Conservation (phyloP, 2,113 vertebrate species). For the Ochotona princeps region DNA sequence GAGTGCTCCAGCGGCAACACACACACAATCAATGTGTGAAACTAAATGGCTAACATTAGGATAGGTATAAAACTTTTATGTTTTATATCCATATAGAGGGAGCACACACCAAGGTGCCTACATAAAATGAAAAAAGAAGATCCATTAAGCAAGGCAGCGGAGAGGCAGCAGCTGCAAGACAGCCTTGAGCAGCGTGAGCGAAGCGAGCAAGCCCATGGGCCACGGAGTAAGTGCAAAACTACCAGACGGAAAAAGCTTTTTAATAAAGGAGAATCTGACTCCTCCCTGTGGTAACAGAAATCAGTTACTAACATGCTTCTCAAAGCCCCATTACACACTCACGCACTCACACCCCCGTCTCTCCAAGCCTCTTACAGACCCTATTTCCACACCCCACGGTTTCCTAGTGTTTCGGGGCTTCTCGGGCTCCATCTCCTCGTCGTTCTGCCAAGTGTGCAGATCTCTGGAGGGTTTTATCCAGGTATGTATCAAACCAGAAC, state of each 20-base stretch:
- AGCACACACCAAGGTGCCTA: slow-evolving; percentile 49
- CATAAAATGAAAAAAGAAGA: slow-evolving; percentile 55
- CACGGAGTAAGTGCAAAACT: slow-evolving; percentile 21
- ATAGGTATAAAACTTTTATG: slow-evolving; percentile 65
- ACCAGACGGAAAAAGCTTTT: slow-evolving; percentile 4
- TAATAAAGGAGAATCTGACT: slow-evolving; percentile 26
- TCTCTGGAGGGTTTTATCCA: neutral
- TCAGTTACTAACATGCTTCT: neutral
- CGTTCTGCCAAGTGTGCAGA: slow-evolving; percentile 16
- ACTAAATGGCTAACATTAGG: slow-evolving; percentile 57
- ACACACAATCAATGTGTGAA: slow-evolving; percentile 70
- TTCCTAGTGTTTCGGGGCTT: neutral
- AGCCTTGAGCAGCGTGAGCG: neutral
- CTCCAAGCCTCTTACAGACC: neutral
- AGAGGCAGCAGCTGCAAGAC: slow-evolving; percentile 27
- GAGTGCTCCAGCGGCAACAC: slow-evolving; percentile 52
- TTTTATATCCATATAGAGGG: slow-evolving; percentile 65
- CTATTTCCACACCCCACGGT: neutral
- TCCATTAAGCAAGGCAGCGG: slow-evolving; percentile 63
- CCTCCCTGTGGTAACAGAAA: neutral
- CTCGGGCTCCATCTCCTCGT: neutral
- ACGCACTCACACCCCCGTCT: neutral
- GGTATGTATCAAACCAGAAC: neutral
- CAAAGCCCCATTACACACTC: neutral
- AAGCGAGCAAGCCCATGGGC: slow-evolving; percentile 39